A percentile compares a stretch with the other conserved stretches of the same genome.
phyloP scores from a whole-genome alignment of 2,797 vertebrate genomes.

The Ceyx erithaca region DNA sequence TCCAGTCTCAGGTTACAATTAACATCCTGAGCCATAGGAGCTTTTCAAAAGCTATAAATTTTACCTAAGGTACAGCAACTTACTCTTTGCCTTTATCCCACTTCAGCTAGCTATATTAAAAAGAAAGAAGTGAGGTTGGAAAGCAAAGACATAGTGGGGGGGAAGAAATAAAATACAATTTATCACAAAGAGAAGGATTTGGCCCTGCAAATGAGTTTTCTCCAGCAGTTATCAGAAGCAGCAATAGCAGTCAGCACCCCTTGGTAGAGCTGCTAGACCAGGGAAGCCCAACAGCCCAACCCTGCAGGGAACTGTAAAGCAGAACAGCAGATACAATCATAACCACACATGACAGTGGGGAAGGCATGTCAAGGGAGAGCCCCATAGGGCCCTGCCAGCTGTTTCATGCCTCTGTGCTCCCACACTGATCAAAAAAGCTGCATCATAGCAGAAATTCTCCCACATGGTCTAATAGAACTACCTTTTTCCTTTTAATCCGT shows the following conservation, averaged over 20 bases:
- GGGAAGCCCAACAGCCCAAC: not conserved
- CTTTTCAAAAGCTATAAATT: not conserved
- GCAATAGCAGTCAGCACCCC: not conserved
- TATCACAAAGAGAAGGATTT: not conserved
- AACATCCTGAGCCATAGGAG: not conserved
- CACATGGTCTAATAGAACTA: not conserved
- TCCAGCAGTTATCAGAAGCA: not conserved
- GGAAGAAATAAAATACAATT: not conserved
- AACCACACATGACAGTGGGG: rapidly evolving
- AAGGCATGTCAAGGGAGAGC: not conserved
- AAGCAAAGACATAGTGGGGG: not conserved
- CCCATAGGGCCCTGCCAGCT: not conserved
- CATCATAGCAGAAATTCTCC: not conserved
- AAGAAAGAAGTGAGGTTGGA: not conserved
- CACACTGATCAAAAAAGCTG: not conserved
- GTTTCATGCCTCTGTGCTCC: not conserved
- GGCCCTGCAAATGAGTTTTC: not conserved
- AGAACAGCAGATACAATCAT: rapidly evolving
- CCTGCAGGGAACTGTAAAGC: rapidly evolving
- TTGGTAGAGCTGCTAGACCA: not conserved
- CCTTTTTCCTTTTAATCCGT: rapidly evolving
- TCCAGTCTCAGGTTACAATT: slow-evolving; percentile 15
- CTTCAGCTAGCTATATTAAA: slow-evolving; percentile 4
- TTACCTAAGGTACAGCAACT: not conserved
- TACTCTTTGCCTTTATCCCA: not conserved